Evolutionary conservation across 2,113 vertebrate species (phyloP), one percentile per base, ranked within the genome.

Genomic region (Nothocercus nigrocapillus): DNA sequence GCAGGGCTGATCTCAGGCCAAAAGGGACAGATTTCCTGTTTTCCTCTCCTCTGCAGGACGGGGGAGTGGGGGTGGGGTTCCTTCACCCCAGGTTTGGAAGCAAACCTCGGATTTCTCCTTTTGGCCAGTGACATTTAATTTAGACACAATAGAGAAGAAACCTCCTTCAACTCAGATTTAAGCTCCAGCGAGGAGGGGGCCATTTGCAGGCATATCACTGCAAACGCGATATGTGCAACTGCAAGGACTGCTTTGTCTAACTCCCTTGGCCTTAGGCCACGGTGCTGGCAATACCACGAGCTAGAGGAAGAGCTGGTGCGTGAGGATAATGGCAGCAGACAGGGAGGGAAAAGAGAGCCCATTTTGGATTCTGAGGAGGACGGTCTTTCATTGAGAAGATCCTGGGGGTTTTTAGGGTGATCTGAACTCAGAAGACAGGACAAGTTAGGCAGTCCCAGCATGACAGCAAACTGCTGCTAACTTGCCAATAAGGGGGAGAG

Each of bases 161-260:
- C 72, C 68, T 88, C 89, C 51, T 94, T 64, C 83, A 82, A 88
- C 42, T 93, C 90, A 34, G 94, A 95, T 83, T 88, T 62, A 90
- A 94, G 90, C 90, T 90, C 84, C 92, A 90, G 94, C 75, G 90
- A 94, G 91, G 87, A 93, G 93, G 95, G 96, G 94, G 96, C 88
- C 93, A 95, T 96, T 94, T 97, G 95, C 95, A 97, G 96, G 91
- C 96, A 4, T 90, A 96, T 96, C 97, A 95, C 95, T 96, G 82
- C 54, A 91, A 97, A 94, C 76, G 93, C 78, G 75, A 94, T 95
- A 95, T 96, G 96, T 97, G 95, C 89, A 91, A 95, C 95, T 96
- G 95, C 95, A 94, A 95, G 95, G 93, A 94, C 96, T 97, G 97
- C 97, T 98, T 98, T 98, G 98, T 98, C 97, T 98, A 96, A 98